Percentiles rank a stretch among this genome's conserved stretches.
Conservation (phyloP, 1,140 invertebrate species). For the Dysdera silvatica region DNA sequence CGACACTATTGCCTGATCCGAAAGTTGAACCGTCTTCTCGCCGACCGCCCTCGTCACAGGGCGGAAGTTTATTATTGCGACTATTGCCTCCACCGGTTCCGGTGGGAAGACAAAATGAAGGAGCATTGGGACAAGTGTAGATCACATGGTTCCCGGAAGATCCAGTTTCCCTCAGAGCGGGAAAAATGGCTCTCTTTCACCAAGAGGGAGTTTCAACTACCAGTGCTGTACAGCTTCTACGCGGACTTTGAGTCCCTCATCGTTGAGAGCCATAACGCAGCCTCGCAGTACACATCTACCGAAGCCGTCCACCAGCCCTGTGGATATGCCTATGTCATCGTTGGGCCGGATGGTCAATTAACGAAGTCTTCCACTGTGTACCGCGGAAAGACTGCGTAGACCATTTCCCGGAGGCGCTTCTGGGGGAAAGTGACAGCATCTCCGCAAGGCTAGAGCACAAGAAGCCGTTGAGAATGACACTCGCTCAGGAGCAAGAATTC, state of each 20-base stretch:
- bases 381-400: not conserved
- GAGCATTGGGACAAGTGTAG: too few species aligned
- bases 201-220: too few species aligned
- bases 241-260: not conserved
- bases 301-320: not conserved
- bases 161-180: not conserved
- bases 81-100: not conserved
- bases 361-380: not conserved
- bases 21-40: not conserved
- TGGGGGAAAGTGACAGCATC: not conserved
- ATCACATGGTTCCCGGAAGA: not conserved
- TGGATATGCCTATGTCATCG: not conserved
- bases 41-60: not conserved
- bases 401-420: not conserved
- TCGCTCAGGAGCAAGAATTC: not conserved
- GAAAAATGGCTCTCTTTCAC: too few species aligned
- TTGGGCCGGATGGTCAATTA: not conserved
- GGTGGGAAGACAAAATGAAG: too few species aligned
- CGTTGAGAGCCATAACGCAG: not conserved
- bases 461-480: not conserved
- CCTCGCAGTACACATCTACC: not conserved
- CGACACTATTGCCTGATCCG: not conserved
- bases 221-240: not conserved
- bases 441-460: not conserved
- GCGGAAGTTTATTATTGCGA: not conserved